Conservation (phyloP, 1,140 invertebrate genomes). For the Scylla paramamosain region DNA sequence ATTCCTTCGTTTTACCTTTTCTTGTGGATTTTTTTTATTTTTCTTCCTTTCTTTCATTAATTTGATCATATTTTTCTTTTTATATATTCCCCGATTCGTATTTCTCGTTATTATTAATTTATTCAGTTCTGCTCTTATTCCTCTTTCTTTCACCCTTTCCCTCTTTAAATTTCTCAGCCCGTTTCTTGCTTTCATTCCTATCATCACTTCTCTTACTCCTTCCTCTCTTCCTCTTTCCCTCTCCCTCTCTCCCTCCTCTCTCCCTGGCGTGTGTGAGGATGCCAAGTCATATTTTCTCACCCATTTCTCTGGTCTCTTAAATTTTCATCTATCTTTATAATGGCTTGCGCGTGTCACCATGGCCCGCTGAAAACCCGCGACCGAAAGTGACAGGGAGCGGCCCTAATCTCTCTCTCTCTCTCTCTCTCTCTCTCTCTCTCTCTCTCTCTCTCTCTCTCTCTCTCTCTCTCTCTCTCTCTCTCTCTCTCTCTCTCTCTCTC, state of each 20-base stretch:
- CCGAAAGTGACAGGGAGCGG: background rate
- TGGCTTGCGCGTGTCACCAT: background rate
- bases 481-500: background rate
- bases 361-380: background rate
- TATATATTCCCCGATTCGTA: background rate
- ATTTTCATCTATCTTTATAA: background rate
- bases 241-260: background rate
- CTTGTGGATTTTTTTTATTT: no score
- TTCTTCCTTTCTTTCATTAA: background rate
- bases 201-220: background rate
- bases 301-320: background rate
- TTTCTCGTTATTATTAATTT: background rate
- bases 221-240: background rate
- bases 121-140: background rate
- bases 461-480: background rate
- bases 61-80: background rate
- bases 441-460: background rate
- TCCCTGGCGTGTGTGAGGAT: background rate
- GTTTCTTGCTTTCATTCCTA: background rate
- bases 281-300: constrained; percentile 13
- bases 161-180: background rate
- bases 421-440: background rate
- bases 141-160: background rate
- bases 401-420: background rate
- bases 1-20: no score